Base-by-base conservation (phyloP, 2,888 invertebrate genomes). In the Desoria tigrina region DNA sequence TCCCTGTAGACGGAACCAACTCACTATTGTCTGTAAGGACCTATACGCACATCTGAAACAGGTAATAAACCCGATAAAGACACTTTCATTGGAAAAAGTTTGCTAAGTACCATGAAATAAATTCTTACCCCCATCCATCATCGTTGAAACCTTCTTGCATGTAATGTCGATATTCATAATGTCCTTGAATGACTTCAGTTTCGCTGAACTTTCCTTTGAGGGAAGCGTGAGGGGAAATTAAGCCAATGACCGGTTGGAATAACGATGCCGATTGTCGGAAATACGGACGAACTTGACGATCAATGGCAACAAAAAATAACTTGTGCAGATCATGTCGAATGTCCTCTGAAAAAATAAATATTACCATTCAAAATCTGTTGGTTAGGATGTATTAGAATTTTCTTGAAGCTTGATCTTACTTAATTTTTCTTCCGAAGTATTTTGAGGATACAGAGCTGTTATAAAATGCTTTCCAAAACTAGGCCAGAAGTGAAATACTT, bases 91-190 rank as follows among this genome's bases (percentile, higher is more conserved):
- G n/a, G n/a, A 45, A 16, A 9, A 45, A 9, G 9, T 16, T 45
- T 18, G 6, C 45, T 45, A 18, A n/a, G n/a, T 45, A 45, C 6
- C 21, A 45, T n/a, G 6, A 18, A 45, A 9, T 45, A 45, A 16
- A 45, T 45, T 9, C 58, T 18, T 27, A 58, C 3, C 99, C 99
- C 99, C 99, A 99, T n/a, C 95, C 95, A 79, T 90, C 89, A 78
- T 99, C 99, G 80, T 97, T 90, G 79, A 94, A 87, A 74, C 87
- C 85, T 78, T 97, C 90, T 80, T 97, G 96, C 88, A 94, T 90
- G 80, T 99, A 99, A 81, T 99, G 99, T 79, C 94, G 90, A 81
- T 99, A 99, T 21, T 88, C 84, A 79, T 99, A 99, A 71, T 86
- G 84, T 1, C 99, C 99, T 71, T 87, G 84, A 2, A 98, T 71